phyloP scores from a whole-genome alignment of 2,113 vertebrate species.

The Manacus vitellinus region DNA sequence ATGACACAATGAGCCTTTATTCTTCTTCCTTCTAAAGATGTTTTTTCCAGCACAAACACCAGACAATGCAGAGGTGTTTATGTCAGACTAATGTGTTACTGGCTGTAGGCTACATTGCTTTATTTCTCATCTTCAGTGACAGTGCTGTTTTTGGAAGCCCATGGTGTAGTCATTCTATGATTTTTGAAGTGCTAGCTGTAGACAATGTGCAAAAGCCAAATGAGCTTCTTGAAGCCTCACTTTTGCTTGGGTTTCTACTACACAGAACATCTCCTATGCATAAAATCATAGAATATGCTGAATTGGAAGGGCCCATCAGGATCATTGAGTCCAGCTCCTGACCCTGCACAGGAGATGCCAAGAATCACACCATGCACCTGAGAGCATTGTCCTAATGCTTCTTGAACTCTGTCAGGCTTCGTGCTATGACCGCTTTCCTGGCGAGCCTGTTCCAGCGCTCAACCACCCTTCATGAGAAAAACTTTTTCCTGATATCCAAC shows the following conservation, averaged over 20 bases:
- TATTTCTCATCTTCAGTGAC: background rate
- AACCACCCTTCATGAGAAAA: accelerated
- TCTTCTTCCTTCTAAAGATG: background rate
- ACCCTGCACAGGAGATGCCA: background rate
- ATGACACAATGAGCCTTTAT: background rate
- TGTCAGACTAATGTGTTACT: background rate
- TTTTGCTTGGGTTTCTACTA: background rate
- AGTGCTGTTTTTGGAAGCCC: background rate
- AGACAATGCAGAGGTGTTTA: accelerated
- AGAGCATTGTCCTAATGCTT: background rate
- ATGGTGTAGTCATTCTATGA: background rate
- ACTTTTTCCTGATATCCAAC: background rate
- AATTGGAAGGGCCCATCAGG: background rate
- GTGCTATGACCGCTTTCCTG: background rate
- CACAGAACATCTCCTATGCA: background rate
- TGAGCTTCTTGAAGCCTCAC: background rate
- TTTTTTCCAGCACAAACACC: background rate
- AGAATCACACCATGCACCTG: background rate
- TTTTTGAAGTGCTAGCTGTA: background rate
- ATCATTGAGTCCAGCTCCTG: background rate
- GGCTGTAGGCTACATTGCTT: background rate
- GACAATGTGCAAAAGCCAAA: background rate
- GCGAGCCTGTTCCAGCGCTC: background rate
- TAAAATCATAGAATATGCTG: background rate
- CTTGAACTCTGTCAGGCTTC: background rate